Base-by-base conservation (phyloP, 2,888 invertebrate species). In the Orthonevra nobilis region DNA sequence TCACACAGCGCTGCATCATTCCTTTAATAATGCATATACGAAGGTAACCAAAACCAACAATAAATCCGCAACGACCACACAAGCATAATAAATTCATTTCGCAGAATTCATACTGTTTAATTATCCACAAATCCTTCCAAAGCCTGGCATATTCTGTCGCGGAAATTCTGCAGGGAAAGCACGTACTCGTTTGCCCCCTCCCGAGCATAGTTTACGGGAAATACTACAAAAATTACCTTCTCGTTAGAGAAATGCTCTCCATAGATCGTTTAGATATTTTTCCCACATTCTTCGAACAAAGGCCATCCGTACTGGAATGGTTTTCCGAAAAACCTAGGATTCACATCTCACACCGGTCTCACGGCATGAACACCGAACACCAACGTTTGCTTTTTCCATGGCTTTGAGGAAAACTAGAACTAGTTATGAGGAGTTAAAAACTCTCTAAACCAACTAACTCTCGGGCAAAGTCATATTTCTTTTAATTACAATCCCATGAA, bases 401-500 rank as follows among this genome's bases (percentile, higher is more conserved):
- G 14, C 17, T 15, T 14, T 19, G 6, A 7, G 5, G 5, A 2
- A 7, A 5, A 2, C 12, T 7, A 12, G 9, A 23, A 20, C 26
- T 17, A 26, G 52, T 52, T 68, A 48, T 38, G 23, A 14, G 15
- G 28, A 58, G 56, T 28, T 56, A 34, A 42, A 44, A 42, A 34
- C 52, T 36, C 23, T 44, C 23, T 38, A 48, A 58, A 12, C 30
- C 15, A 58, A 40, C 40, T 12, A 17, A 14, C 40, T 34, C 10
- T 20, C n/a, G 9, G 6, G 12, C 5, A 30, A 34, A 69, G 58
- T 69, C 50, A 58, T 69, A 58, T 50, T 69, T 60, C 50, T 58
- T 69, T 69, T 69, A 69, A 69, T 69, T 69, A 60, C 58, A 69
- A 60, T 50, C 69, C 50, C 69, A 60, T 69, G 69, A 69, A 58